phyloP scores from a whole-genome alignment of 2,888 invertebrate species.

The Luffia ferchaultella region DNA sequence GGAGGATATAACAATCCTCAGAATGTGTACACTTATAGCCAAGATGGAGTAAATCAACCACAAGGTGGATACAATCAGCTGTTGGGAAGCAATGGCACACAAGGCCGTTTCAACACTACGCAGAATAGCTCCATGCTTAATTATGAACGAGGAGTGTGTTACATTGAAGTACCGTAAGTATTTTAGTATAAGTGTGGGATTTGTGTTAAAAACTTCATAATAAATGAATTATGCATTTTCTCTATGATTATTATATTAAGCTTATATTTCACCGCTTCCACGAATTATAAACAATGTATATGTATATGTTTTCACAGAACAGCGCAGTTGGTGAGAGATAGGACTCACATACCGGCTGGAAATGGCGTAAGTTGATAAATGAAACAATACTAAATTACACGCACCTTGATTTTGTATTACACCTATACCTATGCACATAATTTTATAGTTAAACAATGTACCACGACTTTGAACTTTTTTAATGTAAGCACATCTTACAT shows the following conservation, averaged over 20 bases:
- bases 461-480: no score
- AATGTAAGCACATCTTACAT: no score
- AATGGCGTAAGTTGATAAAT: constrained; percentile 63
- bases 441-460: no score
- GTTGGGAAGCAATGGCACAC: constrained; percentile 11
- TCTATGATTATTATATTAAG: no score
- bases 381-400: not conserved
- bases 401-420: not conserved
- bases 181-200: constrained; percentile 1
- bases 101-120: constrained; percentile 25
- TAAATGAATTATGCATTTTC: not conserved
- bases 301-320: constrained; percentile 44
- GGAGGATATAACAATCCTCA: not conserved
- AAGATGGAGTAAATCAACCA: not conserved
- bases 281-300: not conserved
- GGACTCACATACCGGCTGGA: constrained; percentile 52
- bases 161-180: constrained; percentile 73
- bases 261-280: no score
- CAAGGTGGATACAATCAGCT: not conserved
- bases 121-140: constrained; percentile 22
- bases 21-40: not conserved
- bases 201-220: not conserved
- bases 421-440: no score
- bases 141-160: constrained; percentile 62
- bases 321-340: constrained; percentile 51